Evolutionary conservation across 2,113 vertebrate species (phyloP).

Genomic region (Misgurnus anguillicaudatus): DNA sequence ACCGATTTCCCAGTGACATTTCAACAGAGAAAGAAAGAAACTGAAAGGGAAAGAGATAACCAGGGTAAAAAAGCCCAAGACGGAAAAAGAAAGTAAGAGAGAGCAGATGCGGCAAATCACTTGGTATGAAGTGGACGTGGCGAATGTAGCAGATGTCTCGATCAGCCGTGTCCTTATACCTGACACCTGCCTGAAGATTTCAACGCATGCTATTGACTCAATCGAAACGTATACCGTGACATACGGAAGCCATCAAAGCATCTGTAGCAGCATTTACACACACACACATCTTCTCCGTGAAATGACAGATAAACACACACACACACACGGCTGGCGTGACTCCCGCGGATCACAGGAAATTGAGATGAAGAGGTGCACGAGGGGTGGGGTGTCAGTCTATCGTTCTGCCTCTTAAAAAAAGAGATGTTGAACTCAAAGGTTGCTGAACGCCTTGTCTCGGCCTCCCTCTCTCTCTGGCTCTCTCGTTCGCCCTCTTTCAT

Average conservation of each 20-base stretch:
- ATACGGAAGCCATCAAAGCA: neutral
- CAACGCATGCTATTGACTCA: neutral
- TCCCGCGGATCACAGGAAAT: conserved; percentile 11
- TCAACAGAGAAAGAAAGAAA: conserved; percentile 48
- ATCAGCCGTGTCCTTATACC: conserved; percentile 59
- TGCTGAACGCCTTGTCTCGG: conserved; percentile 14
- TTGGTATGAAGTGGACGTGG: conserved; percentile 57
- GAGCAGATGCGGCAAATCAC: conserved; percentile 62
- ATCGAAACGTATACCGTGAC: neutral
- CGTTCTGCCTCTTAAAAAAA: conserved; percentile 24
- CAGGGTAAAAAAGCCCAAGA: neutral
- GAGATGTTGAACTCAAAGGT: conserved; percentile 24
- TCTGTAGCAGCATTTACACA: neutral
- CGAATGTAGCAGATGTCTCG: conserved; percentile 64
- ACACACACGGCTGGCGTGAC: neutral
- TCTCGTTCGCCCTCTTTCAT: conserved; percentile 66
- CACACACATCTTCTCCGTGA: neutral
- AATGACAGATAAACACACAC: neutral
- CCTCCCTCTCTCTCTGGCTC: conserved; percentile 31
- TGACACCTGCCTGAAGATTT: conserved; percentile 49
- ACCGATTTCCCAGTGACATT: conserved; percentile 70
- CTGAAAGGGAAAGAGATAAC: neutral
- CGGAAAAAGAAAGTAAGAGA: conserved; percentile 22
- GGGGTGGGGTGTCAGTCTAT: conserved; percentile 17
- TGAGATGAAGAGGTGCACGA: conserved; percentile 6